These are phyloP conservation scores for Paratilapia polleni DNA, from an alignment of 2,113 vertebrate species.

Conservation along the genomic window DNA sequence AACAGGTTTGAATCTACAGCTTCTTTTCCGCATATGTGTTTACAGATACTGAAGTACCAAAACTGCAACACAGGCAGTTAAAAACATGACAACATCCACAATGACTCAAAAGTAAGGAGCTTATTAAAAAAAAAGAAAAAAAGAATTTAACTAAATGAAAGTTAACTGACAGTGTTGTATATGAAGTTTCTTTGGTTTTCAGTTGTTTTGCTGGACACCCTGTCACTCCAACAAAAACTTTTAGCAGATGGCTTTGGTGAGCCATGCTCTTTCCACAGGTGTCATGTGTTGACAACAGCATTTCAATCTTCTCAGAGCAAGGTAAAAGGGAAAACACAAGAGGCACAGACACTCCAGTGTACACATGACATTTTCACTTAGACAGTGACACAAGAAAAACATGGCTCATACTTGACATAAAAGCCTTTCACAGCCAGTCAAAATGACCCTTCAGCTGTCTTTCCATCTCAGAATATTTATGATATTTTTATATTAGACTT, in stretches of 20 bases:
- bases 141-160: neutral
- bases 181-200: slow-evolving; percentile 1
- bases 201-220: slow-evolving; percentile 21
- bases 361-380: slow-evolving; percentile 53
- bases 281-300: slow-evolving; percentile 41
- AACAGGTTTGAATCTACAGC: neutral
- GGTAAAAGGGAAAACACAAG: slow-evolving; percentile 46
- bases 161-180: neutral
- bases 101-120: neutral
- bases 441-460: slow-evolving; percentile 62
- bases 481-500: slow-evolving; percentile 72
- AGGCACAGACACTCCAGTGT: slow-evolving; percentile 36
- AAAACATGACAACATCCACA: neutral
- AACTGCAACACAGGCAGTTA: neutral
- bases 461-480: slow-evolving; percentile 70
- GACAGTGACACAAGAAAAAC: slow-evolving; percentile 59
- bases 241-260: slow-evolving; percentile 23
- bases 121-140: too few relatives aligned
- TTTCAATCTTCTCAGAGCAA: slow-evolving; percentile 27
- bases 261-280: slow-evolving; percentile 40
- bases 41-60: neutral
- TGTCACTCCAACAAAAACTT: slow-evolving; percentile 24
- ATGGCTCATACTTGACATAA: slow-evolving; percentile 52
- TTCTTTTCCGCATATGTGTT: neutral
- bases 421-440: slow-evolving; percentile 48